phyloP scores from a whole-genome alignment of 2,888 invertebrate species.

The Spatulosminthurus flaviceps region DNA sequence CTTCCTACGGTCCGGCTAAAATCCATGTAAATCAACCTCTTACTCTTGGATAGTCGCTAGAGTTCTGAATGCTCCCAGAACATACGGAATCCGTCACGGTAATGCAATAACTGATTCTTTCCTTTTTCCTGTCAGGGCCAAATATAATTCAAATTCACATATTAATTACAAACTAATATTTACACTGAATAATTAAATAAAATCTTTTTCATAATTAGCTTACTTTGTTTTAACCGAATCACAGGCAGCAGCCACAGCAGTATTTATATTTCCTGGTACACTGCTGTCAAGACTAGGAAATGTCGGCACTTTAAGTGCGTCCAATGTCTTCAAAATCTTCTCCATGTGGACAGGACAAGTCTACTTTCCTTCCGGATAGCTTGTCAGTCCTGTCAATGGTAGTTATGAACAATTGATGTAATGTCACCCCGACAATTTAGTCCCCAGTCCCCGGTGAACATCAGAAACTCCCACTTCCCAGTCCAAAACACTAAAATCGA shows the following conservation, averaged over 20 bases:
- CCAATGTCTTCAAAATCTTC: constrained; percentile 60
- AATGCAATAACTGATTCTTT: constrained; percentile 78
- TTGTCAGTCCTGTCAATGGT: too few relatives aligned
- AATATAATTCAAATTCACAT: background rate
- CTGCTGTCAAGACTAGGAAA: constrained; percentile 56
- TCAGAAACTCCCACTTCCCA: too few relatives aligned
- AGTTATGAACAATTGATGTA: too few relatives aligned
- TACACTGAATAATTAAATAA: background rate
- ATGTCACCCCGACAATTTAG: too few relatives aligned
- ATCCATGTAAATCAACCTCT: too few relatives aligned
- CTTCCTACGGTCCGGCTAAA: too few relatives aligned
- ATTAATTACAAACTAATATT: background rate
- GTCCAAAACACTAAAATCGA: too few relatives aligned
- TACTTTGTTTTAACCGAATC: constrained; percentile 63
- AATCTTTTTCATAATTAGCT: background rate
- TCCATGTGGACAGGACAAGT: too few relatives aligned
- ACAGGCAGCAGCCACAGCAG: constrained; percentile 61
- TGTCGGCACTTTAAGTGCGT: constrained; percentile 59
- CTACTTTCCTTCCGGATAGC: too few relatives aligned
- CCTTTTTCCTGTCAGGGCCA: constrained; percentile 73
- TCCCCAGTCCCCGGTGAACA: too few relatives aligned
- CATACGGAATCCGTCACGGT: constrained; percentile 78
- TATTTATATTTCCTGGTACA: constrained; percentile 49
- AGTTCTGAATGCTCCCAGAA: constrained; percentile 71
- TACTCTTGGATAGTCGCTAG: constrained; percentile 70